A percentile compares a stretch with the other conserved stretches of the same genome.
Evolutionary conservation across 2,888 invertebrate species (phyloP).

Genomic region (Caenorhabditis becei): DNA sequence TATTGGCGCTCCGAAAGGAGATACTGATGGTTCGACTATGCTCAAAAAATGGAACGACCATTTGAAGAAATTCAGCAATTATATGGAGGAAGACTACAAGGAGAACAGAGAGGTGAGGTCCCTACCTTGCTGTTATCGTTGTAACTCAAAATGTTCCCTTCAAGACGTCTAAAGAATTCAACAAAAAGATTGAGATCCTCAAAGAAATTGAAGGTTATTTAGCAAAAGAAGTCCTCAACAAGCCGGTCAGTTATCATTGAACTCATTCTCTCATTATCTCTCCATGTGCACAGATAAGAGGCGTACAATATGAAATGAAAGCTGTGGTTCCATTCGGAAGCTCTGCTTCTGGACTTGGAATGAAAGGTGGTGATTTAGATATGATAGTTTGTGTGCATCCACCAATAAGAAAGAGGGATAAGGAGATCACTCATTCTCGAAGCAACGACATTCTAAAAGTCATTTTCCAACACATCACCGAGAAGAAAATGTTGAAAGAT

Average conservation of each 20-base stretch:
- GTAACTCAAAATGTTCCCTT: not conserved
- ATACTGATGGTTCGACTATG: not conserved
- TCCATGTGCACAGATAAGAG: not conserved
- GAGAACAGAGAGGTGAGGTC: conserved; percentile 30
- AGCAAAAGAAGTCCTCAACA: conserved; percentile 2
- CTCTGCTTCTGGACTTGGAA: conserved; percentile 28
- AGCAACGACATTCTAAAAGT: conserved; percentile 5
- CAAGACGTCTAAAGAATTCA: conserved; percentile 11
- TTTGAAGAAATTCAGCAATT: conserved; percentile 11
- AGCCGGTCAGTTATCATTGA: not conserved
- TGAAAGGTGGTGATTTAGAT: conserved; percentile 23
- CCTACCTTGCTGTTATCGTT: not conserved
- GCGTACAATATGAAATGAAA: conserved; percentile 1
- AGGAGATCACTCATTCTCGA: not conserved
- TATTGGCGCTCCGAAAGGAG: conserved; percentile 1
- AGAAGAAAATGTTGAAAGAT: not conserved
- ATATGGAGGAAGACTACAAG: conserved; percentile 16
- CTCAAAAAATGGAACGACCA: conserved; percentile 14
- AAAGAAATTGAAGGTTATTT: conserved; percentile 21
- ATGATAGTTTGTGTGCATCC: conserved; percentile 32
- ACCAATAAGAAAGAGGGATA: not conserved
- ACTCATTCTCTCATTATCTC: not conserved
- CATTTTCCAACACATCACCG: conserved; percentile 2
- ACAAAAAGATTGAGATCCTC: conserved; percentile 16
- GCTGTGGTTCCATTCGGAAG: conserved; percentile 40